Conservation (phyloP, 2,797 vertebrate genomes). For the Cuculus canorus region DNA sequence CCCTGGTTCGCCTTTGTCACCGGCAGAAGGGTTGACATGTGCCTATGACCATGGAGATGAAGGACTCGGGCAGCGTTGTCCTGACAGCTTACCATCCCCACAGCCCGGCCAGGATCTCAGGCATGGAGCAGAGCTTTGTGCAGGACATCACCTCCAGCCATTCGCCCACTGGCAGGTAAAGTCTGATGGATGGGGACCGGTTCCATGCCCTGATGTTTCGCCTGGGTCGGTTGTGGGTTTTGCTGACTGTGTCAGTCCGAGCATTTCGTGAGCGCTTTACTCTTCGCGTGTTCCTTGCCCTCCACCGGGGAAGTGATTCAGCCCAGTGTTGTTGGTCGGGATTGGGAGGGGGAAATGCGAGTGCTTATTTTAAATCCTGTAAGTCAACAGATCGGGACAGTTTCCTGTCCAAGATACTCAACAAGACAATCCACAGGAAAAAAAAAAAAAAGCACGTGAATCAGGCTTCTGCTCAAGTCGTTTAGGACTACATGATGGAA, state of each 20-base stretch:
- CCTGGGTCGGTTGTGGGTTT: fast-evolving
- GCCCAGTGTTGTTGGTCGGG: neutral
- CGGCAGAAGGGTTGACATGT: constrained; percentile 52
- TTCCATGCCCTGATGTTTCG: fast-evolving
- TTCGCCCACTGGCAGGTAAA: constrained; percentile 80
- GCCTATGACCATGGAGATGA: constrained; percentile 80
- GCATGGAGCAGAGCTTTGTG: constrained; percentile 75
- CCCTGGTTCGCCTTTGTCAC: neutral
- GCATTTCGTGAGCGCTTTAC: neutral
- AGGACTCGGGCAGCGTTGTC: constrained; percentile 86
- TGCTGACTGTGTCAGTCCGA: fast-evolving
- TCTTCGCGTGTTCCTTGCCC: neutral
- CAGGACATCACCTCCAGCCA: constrained; percentile 71
- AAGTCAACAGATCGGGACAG: neutral
- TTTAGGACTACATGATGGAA: neutral
- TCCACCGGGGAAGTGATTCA: neutral
- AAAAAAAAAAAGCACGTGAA: neutral
- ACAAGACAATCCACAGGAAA: neutral
- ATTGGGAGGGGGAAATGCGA: neutral
- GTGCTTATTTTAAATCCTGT: neutral
- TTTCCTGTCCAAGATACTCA: neutral
- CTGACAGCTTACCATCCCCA: constrained; percentile 87
- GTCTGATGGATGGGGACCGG: neutral
- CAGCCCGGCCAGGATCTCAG: constrained; percentile 73
- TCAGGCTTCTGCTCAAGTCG: neutral